Percentiles rank a stretch among this genome's conserved stretches.
phyloP scores from a whole-genome alignment of 2,888 invertebrate species.

The Atherix ibis region DNA sequence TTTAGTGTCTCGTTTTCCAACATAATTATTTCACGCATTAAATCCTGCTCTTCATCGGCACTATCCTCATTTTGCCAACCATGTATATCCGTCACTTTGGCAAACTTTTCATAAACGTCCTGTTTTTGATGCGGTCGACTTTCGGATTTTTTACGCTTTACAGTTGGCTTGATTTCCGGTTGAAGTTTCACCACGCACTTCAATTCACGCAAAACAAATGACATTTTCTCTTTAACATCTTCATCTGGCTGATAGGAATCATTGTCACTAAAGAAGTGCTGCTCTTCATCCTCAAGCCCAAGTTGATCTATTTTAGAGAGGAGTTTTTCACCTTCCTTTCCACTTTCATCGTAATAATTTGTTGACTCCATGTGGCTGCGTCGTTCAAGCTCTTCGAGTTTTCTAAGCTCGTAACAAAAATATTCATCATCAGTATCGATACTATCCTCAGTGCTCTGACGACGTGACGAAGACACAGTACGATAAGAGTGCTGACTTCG shows the following conservation, averaged over 20 bases:
- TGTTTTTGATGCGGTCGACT: slow-evolving; percentile 13
- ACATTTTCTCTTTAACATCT: slow-evolving; percentile 63
- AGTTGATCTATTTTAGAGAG: slow-evolving; percentile 34
- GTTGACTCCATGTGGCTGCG: slow-evolving; percentile 46
- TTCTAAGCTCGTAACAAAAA: slow-evolving; percentile 77
- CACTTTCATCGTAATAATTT: slow-evolving; percentile 9
- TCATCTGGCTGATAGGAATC: slow-evolving; percentile 46
- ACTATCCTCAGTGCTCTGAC: slow-evolving; percentile 84
- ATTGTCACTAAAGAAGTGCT: slow-evolving; percentile 21
- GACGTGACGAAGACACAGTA: slow-evolving; percentile 71
- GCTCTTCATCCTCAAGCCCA: slow-evolving; percentile 42
- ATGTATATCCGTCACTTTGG: slow-evolving; percentile 25
- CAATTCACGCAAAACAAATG: slow-evolving; percentile 59
- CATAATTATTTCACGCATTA: slow-evolving; percentile 14
- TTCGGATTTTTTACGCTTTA: slow-evolving; percentile 2
- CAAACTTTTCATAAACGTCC: slow-evolving; percentile 19
- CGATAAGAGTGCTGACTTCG: slow-evolving; percentile 76
- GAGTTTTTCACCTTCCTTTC: slow-evolving; percentile 15
- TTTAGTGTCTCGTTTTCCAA: slow-evolving; percentile 14
- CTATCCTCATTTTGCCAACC: slow-evolving; percentile 23
- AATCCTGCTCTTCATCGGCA: slow-evolving; percentile 8
- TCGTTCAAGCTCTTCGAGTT: slow-evolving; percentile 72
- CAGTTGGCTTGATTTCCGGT: slow-evolving; percentile 29
- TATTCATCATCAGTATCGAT: slow-evolving; percentile 89
- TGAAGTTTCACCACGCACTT: slow-evolving; percentile 45